Percentiles rank a stretch among this genome's conserved stretches.
Conservation (phyloP, 1,140 invertebrate species). For the Musca vetustissima region DNA sequence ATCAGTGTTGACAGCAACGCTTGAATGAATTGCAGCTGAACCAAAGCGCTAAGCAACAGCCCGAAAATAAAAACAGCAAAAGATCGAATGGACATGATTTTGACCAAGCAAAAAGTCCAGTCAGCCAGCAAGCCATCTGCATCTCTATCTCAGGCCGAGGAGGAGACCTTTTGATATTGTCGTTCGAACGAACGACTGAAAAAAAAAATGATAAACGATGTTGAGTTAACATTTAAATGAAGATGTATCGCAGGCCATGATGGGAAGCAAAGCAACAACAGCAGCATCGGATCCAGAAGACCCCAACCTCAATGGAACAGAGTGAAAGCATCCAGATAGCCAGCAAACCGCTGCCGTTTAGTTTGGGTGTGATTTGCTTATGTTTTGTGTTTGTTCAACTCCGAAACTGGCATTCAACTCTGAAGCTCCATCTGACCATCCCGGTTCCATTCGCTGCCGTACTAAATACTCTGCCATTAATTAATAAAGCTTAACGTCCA, state of each 20-base stretch:
- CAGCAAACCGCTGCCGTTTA: neutral
- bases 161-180: neutral
- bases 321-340: too few relatives aligned
- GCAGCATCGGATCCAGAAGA: too few relatives aligned
- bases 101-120: too few relatives aligned
- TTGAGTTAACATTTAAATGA: conserved; percentile 21
- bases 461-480: conserved; percentile 11
- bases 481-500: conserved; percentile 10
- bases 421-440: too few relatives aligned
- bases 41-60: too few relatives aligned
- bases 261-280: too few relatives aligned
- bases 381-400: neutral
- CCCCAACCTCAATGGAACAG: too few relatives aligned
- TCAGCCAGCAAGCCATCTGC: too few relatives aligned
- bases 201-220: conserved; percentile 18
- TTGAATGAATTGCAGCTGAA: conserved; percentile 6
- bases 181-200: neutral
- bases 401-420: too few relatives aligned
- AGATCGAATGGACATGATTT: too few relatives aligned
- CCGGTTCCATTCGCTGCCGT: neutral
- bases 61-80: too few relatives aligned
- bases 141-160: too few relatives aligned
- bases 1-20: conserved; percentile 23
- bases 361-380: neutral
- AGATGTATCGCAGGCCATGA: conserved; percentile 18